Percentiles rank a stretch among this genome's conserved stretches.
Conservation (phyloP, 2,888 invertebrate genomes). For the Cheilosia soror region DNA sequence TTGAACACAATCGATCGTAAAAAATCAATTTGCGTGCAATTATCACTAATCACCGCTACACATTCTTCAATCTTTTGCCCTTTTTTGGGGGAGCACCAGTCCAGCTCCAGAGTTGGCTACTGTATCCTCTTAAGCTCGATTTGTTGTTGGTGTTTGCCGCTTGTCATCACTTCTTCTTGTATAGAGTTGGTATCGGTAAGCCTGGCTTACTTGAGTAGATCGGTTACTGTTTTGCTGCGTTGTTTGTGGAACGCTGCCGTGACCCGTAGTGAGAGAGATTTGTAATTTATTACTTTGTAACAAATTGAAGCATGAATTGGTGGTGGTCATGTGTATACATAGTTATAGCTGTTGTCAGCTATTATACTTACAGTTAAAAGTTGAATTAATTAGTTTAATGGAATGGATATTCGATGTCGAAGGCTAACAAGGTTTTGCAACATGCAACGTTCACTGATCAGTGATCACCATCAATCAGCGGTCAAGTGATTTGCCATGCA, state of each 20-base stretch:
- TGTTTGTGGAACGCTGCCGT: conserved; percentile 47
- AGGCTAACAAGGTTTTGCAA: conserved; percentile 71
- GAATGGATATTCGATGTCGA: conserved; percentile 71
- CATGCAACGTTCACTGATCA: conserved; percentile 37
- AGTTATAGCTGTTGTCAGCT: conserved; percentile 16
- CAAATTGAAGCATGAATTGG: conserved; percentile 65
- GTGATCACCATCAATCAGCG: conserved; percentile 35
- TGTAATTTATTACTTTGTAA: conserved; percentile 72
- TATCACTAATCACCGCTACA: conserved; percentile 75
- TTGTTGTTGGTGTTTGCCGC: conserved; percentile 12
- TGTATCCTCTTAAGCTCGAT: conserved; percentile 50
- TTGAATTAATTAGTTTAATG: conserved; percentile 71
- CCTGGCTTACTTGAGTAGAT: conserved; percentile 6
- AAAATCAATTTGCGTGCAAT: conserved; percentile 76
- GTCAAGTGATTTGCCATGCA: conserved; percentile 37
- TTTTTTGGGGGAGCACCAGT: conserved; percentile 61
- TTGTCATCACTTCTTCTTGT: conserved; percentile 29
- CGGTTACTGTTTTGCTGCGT: conserved; percentile 38
- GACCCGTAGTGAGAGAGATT: conserved; percentile 61
- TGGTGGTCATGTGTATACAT: conserved; percentile 24
- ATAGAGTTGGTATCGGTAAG: conserved; percentile 3
- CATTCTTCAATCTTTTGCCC: conserved; percentile 71
- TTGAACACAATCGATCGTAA: conserved; percentile 70
- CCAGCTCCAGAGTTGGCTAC: conserved; percentile 17
- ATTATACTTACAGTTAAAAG: conserved; percentile 33